phyloP scores from a whole-genome alignment of 2,113 vertebrate species.

The Upupa epops region DNA sequence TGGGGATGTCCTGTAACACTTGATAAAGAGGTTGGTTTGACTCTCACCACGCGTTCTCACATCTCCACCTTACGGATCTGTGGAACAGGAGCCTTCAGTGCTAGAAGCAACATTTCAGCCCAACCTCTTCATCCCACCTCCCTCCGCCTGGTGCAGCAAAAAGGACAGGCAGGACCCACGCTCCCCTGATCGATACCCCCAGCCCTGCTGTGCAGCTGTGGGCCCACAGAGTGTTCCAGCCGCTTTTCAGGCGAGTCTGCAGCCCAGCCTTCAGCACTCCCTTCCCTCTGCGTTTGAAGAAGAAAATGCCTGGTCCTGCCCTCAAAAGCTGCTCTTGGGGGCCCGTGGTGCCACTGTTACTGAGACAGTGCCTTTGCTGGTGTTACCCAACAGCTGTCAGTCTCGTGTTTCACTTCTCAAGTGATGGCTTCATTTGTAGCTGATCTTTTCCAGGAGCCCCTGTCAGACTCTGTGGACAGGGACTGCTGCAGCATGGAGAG shows the following conservation, averaged over 20 bases:
- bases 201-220: too few relatives aligned
- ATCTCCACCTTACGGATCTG: rapidly evolving
- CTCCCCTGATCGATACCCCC: too few relatives aligned
- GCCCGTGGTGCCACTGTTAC: not conserved
- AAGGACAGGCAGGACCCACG: not conserved
- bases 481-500: too few relatives aligned
- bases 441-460: not conserved
- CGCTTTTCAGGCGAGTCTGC: not conserved
- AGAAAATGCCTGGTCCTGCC: rapidly evolving
- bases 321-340: rapidly evolving
- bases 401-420: not conserved
- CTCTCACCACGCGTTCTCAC: not conserved
- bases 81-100: not conserved
- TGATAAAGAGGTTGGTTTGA: not conserved
- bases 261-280: too few relatives aligned
- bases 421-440: not conserved
- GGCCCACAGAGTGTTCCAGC: not conserved
- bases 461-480: not conserved
- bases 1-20: not conserved
- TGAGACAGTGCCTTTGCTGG: not conserved
- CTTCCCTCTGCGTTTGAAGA: not conserved
- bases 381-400: not conserved
- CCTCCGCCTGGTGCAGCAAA: not conserved
- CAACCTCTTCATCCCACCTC: not conserved
- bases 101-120: not conserved